Conservation (phyloP, 2,113 vertebrate genomes). For the Phocoena phocoena region DNA sequence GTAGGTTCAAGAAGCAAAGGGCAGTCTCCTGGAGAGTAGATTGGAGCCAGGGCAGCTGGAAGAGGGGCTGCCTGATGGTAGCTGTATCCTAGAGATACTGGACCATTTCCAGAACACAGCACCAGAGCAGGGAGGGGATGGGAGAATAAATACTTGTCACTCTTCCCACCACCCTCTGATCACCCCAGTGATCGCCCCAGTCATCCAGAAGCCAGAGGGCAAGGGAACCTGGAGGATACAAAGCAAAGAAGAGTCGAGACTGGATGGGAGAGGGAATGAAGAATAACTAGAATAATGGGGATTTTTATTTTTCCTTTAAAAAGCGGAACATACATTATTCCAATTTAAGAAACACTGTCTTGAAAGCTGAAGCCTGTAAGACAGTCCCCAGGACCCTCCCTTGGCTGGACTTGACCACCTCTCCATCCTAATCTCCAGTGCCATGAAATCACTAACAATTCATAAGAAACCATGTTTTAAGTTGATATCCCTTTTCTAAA, state of each 20-base stretch:
- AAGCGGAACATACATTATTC: not conserved
- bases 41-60: too few species aligned
- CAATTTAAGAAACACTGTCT: not conserved
- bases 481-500: not conserved
- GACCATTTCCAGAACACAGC: too few species aligned
- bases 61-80: not conserved
- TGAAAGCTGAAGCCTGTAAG: not conserved
- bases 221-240: not conserved
- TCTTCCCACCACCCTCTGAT: not conserved
- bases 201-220: not conserved
- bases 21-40: not conserved
- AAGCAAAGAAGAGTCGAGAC: not conserved
- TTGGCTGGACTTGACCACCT: not conserved
- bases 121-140: not conserved
- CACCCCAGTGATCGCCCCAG: not conserved
- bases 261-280: fast-evolving
- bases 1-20: not conserved
- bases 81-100: not conserved
- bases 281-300: not conserved
- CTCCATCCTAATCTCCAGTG: not conserved
- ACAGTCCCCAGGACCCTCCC: not conserved
- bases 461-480: not conserved
- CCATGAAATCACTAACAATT: not conserved
- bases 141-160: not conserved
- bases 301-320: not conserved